Evolutionary conservation across 2,113 vertebrate genomes (phyloP).

Genomic region (Onychostruthus taczanowskii): DNA sequence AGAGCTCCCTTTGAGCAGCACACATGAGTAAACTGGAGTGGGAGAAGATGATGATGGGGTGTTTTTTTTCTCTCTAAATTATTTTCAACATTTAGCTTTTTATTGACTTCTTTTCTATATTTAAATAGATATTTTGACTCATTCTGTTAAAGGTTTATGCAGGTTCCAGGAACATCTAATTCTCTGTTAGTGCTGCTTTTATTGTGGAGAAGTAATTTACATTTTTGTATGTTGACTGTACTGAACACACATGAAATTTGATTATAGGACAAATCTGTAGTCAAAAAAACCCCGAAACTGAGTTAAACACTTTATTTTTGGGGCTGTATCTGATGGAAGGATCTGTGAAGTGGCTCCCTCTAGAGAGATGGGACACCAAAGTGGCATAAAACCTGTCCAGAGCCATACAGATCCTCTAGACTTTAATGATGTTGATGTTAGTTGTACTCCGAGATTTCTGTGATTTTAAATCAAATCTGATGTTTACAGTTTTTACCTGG

Average conservation of each 20-base stretch:
- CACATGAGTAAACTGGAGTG: neutral
- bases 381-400: neutral
- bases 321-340: neutral
- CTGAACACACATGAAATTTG: neutral
- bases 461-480: neutral
- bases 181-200: constrained; percentile 25
- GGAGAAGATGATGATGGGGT: neutral
- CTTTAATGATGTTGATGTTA: neutral
- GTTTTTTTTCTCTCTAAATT: neutral
- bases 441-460: neutral
- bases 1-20: constrained; percentile 11
- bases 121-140: constrained; percentile 37
- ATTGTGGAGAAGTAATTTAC: constrained; percentile 45
- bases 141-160: neutral
- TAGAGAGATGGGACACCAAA: neutral
- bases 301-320: neutral
- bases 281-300: neutral
- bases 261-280: neutral
- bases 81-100: constrained; percentile 15
- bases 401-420: neutral
- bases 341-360: neutral
- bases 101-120: constrained; percentile 7
- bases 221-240: constrained; percentile 34
- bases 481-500: neutral
- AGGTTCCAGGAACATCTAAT: constrained; percentile 47